Evolutionary conservation across 2,113 vertebrate species (phyloP).

Genomic region (Columbina picui): DNA sequence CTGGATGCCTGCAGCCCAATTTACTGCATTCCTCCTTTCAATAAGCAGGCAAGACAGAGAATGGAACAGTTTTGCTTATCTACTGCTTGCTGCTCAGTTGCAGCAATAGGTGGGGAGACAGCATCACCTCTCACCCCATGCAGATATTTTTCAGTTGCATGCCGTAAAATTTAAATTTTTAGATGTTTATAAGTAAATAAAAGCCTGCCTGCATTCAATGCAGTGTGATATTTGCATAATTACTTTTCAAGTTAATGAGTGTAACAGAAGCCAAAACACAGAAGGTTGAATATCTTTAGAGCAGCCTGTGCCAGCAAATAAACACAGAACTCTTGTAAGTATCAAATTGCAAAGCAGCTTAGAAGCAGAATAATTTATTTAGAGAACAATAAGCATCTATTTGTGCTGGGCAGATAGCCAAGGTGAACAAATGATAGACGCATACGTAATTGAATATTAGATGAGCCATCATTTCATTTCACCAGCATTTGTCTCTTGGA

Average conservation of each 20-base stretch:
- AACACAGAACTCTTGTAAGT: constrained; percentile 15
- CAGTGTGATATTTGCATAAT: constrained; percentile 52
- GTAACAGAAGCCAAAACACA: constrained; percentile 37
- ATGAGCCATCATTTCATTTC: constrained; percentile 31
- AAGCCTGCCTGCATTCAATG: constrained; percentile 7
- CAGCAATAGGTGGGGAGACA: background rate
- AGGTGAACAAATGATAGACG: constrained; percentile 40
- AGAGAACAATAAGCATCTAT: constrained; percentile 41
- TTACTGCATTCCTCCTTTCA: constrained; percentile 9
- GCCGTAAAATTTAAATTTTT: constrained; percentile 30
- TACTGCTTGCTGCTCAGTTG: background rate
- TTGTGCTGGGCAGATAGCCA: constrained; percentile 26
- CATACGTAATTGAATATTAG: constrained; percentile 47
- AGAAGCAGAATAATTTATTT: constrained; percentile 50
- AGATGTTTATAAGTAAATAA: constrained; percentile 61
- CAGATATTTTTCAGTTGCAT: constrained; percentile 7
- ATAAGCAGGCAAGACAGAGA: constrained; percentile 4
- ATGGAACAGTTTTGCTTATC: constrained; percentile 9
- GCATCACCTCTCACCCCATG: background rate
- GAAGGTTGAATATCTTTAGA: constrained; percentile 32
- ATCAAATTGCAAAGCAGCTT: constrained; percentile 20
- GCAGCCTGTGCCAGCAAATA: constrained; percentile 31
- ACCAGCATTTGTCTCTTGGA: background rate
- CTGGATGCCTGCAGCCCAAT: background rate
- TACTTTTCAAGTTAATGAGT: constrained; percentile 64